Conservation (phyloP, 2,888 invertebrate genomes). For the Pogonocherus hispidulus region DNA sequence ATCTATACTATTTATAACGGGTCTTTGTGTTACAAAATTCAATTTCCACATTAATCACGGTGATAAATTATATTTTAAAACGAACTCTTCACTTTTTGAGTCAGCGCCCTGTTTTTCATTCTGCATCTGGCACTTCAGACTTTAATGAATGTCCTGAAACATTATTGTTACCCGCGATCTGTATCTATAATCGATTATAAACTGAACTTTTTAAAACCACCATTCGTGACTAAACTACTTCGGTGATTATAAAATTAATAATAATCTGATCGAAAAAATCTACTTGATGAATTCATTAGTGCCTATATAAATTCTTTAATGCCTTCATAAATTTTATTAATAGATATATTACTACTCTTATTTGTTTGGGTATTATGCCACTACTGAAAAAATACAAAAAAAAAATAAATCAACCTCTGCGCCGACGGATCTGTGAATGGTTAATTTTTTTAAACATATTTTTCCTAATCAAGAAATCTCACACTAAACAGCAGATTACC, state of each 20-base stretch:
- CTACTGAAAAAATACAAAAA: too few species aligned
- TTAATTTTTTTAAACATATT: too few species aligned
- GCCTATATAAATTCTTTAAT: too few species aligned
- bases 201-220: background rate
- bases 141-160: conserved; percentile 24
- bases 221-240: too few species aligned
- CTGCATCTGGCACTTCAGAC: conserved; percentile 24
- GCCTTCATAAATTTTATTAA: too few species aligned
- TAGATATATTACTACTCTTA: too few species aligned
- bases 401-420: too few species aligned
- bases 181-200: conserved; percentile 13
- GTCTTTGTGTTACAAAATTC: conserved; percentile 34
- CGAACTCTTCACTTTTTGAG: conserved; percentile 32
- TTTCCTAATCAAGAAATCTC: too few species aligned
- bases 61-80: conserved; percentile 41
- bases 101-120: conserved; percentile 6
- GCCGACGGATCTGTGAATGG: too few species aligned
- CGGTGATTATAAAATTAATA: background rate
- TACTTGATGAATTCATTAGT: too few species aligned
- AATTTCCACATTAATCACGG: conserved; percentile 40
- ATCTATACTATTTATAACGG: conserved; percentile 30
- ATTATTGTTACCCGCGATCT: background rate
- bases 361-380: too few species aligned
- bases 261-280: background rate
- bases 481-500: too few species aligned